Evolutionary conservation across 2,797 vertebrate species (phyloP).

Genomic region (Micrastur ruficollis): DNA sequence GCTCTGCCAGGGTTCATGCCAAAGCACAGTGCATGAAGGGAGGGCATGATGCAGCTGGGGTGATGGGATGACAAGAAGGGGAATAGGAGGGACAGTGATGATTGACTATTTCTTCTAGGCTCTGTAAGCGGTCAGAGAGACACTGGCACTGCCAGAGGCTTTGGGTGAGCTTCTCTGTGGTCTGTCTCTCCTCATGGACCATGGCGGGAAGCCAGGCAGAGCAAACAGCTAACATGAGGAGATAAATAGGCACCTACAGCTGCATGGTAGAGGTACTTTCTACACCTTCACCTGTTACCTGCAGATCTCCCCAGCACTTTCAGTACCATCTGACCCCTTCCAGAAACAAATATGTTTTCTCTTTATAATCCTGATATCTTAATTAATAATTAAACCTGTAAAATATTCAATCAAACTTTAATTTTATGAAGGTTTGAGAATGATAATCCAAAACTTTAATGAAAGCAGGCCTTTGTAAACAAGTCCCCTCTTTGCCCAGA

Average conservation of each 20-base stretch:
- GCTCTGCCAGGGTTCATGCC: not conserved
- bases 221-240: not conserved
- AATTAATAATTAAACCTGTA: not conserved
- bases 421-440: not conserved
- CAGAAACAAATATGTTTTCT: not conserved
- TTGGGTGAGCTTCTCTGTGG: rapidly evolving
- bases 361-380: not conserved
- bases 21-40: rapidly evolving
- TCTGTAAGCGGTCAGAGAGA: not conserved
- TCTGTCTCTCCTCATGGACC: not conserved
- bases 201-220: not conserved
- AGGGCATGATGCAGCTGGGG: not conserved
- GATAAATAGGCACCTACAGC: not conserved
- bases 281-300: not conserved
- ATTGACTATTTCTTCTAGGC: not conserved
- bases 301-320: not conserved
- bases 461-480: not conserved
- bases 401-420: not conserved
- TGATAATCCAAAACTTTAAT: not conserved
- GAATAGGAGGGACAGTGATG: not conserved
- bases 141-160: not conserved
- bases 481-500: not conserved
- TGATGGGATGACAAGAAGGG: not conserved
- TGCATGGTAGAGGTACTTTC: not conserved
- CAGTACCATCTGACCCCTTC: not conserved